Percentiles rank a stretch among this genome's conserved stretches.
Evolutionary conservation across 2,888 invertebrate species (phyloP).

Genomic region (Alviniconcha strummeri): DNA sequence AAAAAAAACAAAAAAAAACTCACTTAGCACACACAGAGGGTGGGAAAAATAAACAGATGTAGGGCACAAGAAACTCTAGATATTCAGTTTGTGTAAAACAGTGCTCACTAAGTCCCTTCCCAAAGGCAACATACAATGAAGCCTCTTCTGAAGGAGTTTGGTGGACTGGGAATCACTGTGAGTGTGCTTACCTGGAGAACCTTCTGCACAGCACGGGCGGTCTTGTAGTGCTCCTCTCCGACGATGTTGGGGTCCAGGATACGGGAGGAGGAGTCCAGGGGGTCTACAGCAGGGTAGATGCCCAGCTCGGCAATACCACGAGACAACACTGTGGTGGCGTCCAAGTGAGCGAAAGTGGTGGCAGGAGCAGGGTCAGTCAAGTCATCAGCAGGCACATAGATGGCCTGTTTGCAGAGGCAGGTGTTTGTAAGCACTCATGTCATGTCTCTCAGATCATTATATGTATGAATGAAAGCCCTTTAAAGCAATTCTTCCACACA

Average conservation of each 20-base stretch:
- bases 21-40: too few species aligned
- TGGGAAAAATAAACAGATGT: too few species aligned
- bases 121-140: too few species aligned
- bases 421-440: too few species aligned
- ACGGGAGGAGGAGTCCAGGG: conserved; percentile 92
- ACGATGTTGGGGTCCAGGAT: conserved; percentile 96
- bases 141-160: too few species aligned
- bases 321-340: conserved; percentile 94
- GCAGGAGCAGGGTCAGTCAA: conserved; percentile 96
- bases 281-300: conserved; percentile 93
- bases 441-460: too few species aligned
- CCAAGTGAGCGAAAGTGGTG: conserved; percentile 95
- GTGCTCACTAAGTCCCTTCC: too few species aligned
- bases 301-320: conserved; percentile 94
- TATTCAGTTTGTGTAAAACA: too few species aligned
- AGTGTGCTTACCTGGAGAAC: conserved; percentile 82
- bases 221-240: conserved; percentile 89
- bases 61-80: too few species aligned
- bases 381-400: conserved; percentile 95
- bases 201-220: conserved; percentile 93
- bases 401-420: conserved; percentile 77
- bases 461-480: not conserved
- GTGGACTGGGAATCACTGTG: too few species aligned
- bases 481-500: not conserved
- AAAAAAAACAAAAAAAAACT: too few species aligned